Evolutionary conservation across 1,140 invertebrate species (phyloP), one percentile per base, ranked within the genome.

Genomic region (Pseudoatta argentina): DNA sequence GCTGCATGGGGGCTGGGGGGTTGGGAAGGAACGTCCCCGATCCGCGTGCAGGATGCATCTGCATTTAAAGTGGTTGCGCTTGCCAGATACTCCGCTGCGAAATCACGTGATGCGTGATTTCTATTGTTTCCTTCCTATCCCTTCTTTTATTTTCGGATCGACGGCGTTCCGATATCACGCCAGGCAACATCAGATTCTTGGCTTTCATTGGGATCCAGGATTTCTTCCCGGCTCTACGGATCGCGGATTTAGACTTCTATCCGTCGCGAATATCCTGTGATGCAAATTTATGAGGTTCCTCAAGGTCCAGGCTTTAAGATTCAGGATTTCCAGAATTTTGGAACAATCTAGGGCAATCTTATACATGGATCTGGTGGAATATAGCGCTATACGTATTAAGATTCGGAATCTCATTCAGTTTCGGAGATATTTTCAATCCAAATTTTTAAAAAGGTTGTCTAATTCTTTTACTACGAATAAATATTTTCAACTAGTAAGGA

Each of bases 11-110:
- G 12, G 14, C 2, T 18, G 2, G 53, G 39, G 12, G 44, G 16
- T 6, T 14, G 61, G 53, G 55, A 85, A 57, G 78, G 57, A 77
- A 82, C 78, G 88, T 89, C 88, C 89, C 66, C 78, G 59, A 69
- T 69, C 61, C 73, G 63, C 73, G 79, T 82, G 75, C 86, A 85
- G 61, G 67, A 55, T 90, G 89, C 89, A 91, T 91, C 89, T 91
- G 89, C 89, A 91, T 91, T 91, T 90, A 90, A 91, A 91, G 89
- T 91, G 88, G 89, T 82, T 88, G 88, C 34, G 86, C 86, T 88
- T 86, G 89, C 86, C 88, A 90, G 88, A 87, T 88, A 87, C 79
- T 85, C 88, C 89, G 83, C 75, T 77, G 69, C 89, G 87, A 87
- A 90, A 90, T 90, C 89, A 90, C 89, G 86, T 87, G 78, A 83